These are phyloP conservation scores for Calliphora vicina DNA, from an alignment of 1,140 invertebrate species.

Conservation along the genomic window DNA sequence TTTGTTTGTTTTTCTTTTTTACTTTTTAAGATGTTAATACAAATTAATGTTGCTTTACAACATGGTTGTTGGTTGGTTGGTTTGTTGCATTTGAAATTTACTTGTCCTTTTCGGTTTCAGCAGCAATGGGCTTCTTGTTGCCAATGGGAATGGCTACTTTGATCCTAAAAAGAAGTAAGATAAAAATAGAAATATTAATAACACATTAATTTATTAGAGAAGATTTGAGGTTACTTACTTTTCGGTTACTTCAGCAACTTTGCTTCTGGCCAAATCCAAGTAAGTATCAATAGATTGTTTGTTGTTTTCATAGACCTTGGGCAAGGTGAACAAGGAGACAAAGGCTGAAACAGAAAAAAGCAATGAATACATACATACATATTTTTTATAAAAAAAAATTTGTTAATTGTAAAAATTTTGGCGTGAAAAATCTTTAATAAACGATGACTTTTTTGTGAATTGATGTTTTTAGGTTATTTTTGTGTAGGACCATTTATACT, in stretches of 20 bases:
- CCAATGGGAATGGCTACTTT: slow-evolving; percentile 88
- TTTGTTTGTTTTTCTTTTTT: slow-evolving; percentile 36
- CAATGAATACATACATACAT: too few relatives aligned
- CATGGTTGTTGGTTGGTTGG: slow-evolving; percentile 12
- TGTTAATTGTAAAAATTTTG: too few relatives aligned
- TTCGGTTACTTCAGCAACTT: slow-evolving; percentile 87
- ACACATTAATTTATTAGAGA: slow-evolving; percentile 5
- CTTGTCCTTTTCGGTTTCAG: slow-evolving; percentile 82
- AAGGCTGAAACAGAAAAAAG: slow-evolving; percentile 73
- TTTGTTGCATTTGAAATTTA: slow-evolving; percentile 65
- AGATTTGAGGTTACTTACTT: slow-evolving; percentile 72
- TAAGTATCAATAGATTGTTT: slow-evolving; percentile 96
- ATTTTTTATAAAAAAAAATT: too few relatives aligned
- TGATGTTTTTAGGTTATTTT: too few relatives aligned
- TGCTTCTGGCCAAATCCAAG: slow-evolving; percentile 84
- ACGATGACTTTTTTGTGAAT: too few relatives aligned
- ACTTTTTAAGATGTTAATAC: slow-evolving; percentile 30
- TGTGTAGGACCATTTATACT: too few relatives aligned
- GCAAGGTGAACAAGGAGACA: slow-evolving; percentile 92
- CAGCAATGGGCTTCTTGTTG: slow-evolving; percentile 73
- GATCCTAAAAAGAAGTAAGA: slow-evolving; percentile 73
- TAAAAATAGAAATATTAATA: background rate
- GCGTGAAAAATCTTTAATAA: too few relatives aligned
- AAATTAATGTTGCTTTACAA: slow-evolving; percentile 23
- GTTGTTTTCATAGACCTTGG: slow-evolving; percentile 98